Percentiles rank a stretch among this genome's conserved stretches.
Conservation (phyloP, 1,140 invertebrate genomes). For the Zaprionus davidi region DNA sequence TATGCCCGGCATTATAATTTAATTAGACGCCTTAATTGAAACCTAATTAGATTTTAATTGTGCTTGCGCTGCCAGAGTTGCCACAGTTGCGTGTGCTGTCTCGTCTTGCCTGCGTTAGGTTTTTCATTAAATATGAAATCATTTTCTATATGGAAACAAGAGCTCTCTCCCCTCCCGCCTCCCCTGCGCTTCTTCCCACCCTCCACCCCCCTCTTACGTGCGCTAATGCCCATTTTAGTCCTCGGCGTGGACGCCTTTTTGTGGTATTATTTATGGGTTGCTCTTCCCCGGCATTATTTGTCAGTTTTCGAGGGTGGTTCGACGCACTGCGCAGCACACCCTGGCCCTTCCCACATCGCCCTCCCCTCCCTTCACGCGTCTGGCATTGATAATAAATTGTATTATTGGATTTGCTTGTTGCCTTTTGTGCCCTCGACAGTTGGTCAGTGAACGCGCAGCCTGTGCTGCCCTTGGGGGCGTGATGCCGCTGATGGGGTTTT, state of each 20-base stretch:
- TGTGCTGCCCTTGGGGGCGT: conserved; percentile 40
- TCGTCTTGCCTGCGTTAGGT: neutral
- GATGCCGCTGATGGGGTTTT: conserved; percentile 4
- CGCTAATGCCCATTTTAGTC: conserved; percentile 22
- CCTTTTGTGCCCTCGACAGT: conserved; percentile 62
- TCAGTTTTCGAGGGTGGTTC: conserved; percentile 42
- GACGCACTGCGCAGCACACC: neutral
- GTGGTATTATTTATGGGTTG: conserved; percentile 69
- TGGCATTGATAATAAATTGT: conserved; percentile 79
- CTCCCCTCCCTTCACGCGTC: neutral
- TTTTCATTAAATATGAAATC: conserved; percentile 46
- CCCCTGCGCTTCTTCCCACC: conserved; percentile 13
- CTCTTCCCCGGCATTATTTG: conserved; percentile 16
- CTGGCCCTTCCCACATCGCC: neutral
- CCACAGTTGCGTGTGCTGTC: conserved; percentile 38
- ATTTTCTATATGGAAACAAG: conserved; percentile 16
- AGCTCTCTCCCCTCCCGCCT: neutral
- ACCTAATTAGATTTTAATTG: conserved; percentile 78
- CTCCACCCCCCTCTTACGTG: neutral
- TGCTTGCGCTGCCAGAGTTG: conserved; percentile 36
- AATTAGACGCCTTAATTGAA: conserved; percentile 80
- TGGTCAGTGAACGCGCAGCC: conserved; percentile 42
- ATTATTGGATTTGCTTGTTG: conserved; percentile 80
- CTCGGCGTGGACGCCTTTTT: conserved; percentile 32
- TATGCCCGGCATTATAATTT: conserved; percentile 76